A percentile compares a stretch with the other conserved stretches of the same genome.
Conservation (phyloP, 2,113 vertebrate genomes). For the Bungarus multicinctus region DNA sequence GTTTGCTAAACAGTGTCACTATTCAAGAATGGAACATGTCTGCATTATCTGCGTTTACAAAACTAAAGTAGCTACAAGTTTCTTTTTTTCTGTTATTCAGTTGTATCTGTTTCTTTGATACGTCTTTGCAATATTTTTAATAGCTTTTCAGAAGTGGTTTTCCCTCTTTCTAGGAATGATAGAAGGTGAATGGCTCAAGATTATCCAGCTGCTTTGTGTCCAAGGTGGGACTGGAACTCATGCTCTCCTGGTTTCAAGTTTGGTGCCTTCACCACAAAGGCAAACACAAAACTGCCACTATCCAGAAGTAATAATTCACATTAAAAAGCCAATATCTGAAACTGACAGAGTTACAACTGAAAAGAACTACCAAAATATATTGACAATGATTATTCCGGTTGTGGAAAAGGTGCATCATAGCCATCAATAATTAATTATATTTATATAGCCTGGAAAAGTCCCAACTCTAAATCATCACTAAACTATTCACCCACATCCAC, state of each 20-base stretch:
- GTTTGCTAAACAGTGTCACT: conserved; percentile 15
- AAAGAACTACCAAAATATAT: neutral
- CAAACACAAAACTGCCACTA: neutral
- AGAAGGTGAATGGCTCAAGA: neutral
- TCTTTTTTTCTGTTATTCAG: neutral
- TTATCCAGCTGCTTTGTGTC: neutral
- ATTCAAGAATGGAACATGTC: neutral
- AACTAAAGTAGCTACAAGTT: conserved; percentile 17
- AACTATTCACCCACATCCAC: neutral
- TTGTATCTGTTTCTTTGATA: neutral
- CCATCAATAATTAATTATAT: neutral
- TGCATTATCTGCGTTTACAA: conserved; percentile 7
- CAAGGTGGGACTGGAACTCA: neutral
- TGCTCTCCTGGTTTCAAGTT: neutral
- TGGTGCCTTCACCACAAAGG: neutral
- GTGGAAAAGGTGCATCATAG: neutral
- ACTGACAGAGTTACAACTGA: neutral
- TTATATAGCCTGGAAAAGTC: neutral
- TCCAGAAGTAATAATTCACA: conserved; percentile 24
- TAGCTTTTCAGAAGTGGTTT: neutral
- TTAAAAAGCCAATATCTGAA: conserved; percentile 17
- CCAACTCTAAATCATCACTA: neutral
- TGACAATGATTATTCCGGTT: neutral
- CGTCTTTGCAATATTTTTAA: neutral
- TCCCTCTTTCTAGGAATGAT: neutral